Evolutionary conservation across 2,797 vertebrate genomes (phyloP), one percentile per base, ranked within the genome.

Genomic region (Champsocephalus gunnari): DNA sequence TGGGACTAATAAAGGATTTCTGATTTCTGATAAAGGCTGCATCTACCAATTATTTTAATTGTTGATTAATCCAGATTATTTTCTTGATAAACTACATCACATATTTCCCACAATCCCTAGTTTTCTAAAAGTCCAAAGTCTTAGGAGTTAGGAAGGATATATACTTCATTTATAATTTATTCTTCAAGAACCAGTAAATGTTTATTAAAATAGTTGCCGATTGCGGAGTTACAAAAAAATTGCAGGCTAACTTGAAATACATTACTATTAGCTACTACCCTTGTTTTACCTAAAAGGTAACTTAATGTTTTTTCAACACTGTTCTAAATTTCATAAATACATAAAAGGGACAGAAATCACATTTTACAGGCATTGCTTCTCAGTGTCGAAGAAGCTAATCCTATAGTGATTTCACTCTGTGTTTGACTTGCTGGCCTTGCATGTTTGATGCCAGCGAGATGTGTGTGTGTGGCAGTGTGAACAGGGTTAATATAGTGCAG

Each of bases 401-500:
- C 43, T 21, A 80, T 11, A 32, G 55, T 45, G 77, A 79, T 64
- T 80, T 73, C 41, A 59, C 24, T 75, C 51, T 28, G 14, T 55
- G 57, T 80, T 44, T 75, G 79, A 80, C 85, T 78, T 71, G 73
- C 66, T 75, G 82, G 48, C 78, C 65, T 53, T 56, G 66, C 71
- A 58, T 58, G 32, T 76, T 81, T 59, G 61, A 71, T 49, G 64
- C 19, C 79, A 49, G 58, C 11, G 48, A 32, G 48, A 49, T 43
- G 48, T 53, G 53, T 54, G 53, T 54, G 51, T 56, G 61, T 47
- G 28, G 43, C 71, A 45, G 56, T 66, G 57, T 69, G 71, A 84
- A 68, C 45, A 1, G 9, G 63, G 86, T 89, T 86, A 83, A 87
- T 81, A 65, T 28, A 84, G 77, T 66, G 81, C 68, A 60, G 66